Base-by-base conservation (phyloP, 2,797 vertebrate species). In the Erpetoichthys calabaricus region DNA sequence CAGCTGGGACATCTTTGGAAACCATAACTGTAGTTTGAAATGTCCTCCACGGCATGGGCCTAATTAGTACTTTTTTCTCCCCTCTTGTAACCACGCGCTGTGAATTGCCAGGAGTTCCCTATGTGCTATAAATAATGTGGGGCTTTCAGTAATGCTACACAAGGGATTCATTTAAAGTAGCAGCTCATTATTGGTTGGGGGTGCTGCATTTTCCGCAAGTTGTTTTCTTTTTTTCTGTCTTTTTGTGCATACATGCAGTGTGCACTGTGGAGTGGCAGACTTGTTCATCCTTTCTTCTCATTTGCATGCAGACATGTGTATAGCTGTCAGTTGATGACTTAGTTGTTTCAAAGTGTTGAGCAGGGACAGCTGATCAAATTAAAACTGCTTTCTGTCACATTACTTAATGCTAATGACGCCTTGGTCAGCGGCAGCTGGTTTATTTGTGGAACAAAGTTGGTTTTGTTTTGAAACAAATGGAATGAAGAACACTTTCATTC, bases 91-190 rank as follows among this genome's bases (percentile, higher is more conserved):
- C 44, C 41, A 42, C 42, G 51, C 51, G n/a, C 42, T 53, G 51
- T 41, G 10, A 41, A n/a, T 54, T 6, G 53, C n/a, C 50, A 51
- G 41, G 50, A 51, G n/a, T 51, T 51, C 50, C 50, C 53, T 42
- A 6, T 54, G 53, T 54, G 53, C 53, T 54, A 54, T 54, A 25
- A 54, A 3, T 54, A 54, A 54, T 42, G 7, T 42, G n/a, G 53
- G 50, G 53, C 7, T 42, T 42, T 42, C 44, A 42, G 53, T 54
- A 42, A 54, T 54, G 53, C 53, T 42, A 7, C 53, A 54, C 53
- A 54, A 10, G 53, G 44, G 53, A 42, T 54, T n/a, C n/a, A n/a
- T n/a, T n/a, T n/a, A n/a, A n/a, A n/a, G n/a, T n/a, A n/a, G n/a
- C n/a, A n/a, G n/a, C n/a, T n/a, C n/a, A n/a, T n/a, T n/a, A n/a